phyloP scores from a whole-genome alignment of 2,888 invertebrate species.

The Polylopha cassiicola region DNA sequence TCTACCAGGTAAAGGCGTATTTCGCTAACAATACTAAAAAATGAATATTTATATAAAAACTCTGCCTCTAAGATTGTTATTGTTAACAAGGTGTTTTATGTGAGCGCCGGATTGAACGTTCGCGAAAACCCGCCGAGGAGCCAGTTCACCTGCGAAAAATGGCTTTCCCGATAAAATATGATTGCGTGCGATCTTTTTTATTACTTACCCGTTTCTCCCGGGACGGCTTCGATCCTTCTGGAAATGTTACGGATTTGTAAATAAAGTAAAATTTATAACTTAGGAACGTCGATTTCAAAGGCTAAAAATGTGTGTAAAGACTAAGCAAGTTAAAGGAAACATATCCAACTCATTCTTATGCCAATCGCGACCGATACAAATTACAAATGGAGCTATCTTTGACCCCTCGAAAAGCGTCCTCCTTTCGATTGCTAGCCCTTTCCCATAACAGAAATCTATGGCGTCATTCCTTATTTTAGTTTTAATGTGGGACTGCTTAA shows the following conservation, averaged over 20 bases:
- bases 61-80: conserved; percentile 34
- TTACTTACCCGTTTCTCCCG: conserved; percentile 35
- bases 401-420: conserved; percentile 54
- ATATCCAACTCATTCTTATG: conserved; percentile 33
- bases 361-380: conserved; percentile 56
- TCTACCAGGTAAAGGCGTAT: conserved; percentile 1
- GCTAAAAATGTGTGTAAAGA: too few relatives aligned
- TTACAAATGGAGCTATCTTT: conserved; percentile 62
- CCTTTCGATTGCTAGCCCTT: conserved; percentile 54
- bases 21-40: not conserved
- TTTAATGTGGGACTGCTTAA: conserved; percentile 18
- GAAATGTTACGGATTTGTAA: conserved; percentile 33
- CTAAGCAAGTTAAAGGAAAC: conserved; percentile 7
- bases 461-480: not conserved
- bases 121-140: too few relatives aligned
- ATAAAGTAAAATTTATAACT: conserved; percentile 35
- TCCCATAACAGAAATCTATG: conserved; percentile 31
- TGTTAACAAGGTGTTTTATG: conserved; percentile 57
- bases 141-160: conserved; percentile 50
- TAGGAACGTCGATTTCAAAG: too few relatives aligned
- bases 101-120: too few relatives aligned
- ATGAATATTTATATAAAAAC: conserved; percentile 17
- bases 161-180: conserved; percentile 68
- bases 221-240: conserved; percentile 26
- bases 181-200: conserved; percentile 66